Conservation (phyloP, 2,888 invertebrate species). For the Trissoscelio sp. region DNA sequence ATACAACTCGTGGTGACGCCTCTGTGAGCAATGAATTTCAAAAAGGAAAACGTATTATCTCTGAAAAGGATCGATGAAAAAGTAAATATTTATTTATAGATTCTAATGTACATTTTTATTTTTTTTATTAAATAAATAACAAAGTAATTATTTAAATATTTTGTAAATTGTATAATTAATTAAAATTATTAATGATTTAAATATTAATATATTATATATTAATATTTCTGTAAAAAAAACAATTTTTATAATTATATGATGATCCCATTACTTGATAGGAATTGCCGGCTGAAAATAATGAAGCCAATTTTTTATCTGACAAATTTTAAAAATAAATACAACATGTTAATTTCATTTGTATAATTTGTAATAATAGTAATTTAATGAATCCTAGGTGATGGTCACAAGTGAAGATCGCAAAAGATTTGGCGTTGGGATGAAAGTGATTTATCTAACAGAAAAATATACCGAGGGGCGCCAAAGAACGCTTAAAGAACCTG, state of each 20-base stretch:
- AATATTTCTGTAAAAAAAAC: too few relatives aligned
- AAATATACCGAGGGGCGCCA: too few relatives aligned
- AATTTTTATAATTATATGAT: conserved; percentile 80
- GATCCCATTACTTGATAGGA: conserved; percentile 86
- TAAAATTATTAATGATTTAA: background rate
- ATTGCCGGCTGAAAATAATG: conserved; percentile 90
- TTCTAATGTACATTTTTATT: background rate
- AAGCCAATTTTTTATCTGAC: conserved; percentile 84
- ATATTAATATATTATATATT: too few relatives aligned
- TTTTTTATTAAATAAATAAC: too few relatives aligned
- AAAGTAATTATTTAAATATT: background rate
- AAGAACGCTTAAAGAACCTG: too few relatives aligned
- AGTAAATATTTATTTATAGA: conserved; percentile 83
- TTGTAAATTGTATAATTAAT: background rate
- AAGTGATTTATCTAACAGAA: too few relatives aligned
- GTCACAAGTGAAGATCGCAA: too few relatives aligned
- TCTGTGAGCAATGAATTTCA: conserved; percentile 95
- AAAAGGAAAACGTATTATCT: conserved; percentile 94
- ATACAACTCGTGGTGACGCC: too few relatives aligned
- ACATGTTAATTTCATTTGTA: too few relatives aligned
- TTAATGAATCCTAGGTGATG: conserved; percentile 88
- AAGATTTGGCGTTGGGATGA: too few relatives aligned
- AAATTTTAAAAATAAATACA: background rate
- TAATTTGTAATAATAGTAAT: too few relatives aligned
- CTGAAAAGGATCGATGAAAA: conserved; percentile 99